Evolutionary conservation across 1,140 invertebrate genomes (phyloP), one percentile per base, ranked within the genome.

Genomic region (Trichonephila clavata): DNA sequence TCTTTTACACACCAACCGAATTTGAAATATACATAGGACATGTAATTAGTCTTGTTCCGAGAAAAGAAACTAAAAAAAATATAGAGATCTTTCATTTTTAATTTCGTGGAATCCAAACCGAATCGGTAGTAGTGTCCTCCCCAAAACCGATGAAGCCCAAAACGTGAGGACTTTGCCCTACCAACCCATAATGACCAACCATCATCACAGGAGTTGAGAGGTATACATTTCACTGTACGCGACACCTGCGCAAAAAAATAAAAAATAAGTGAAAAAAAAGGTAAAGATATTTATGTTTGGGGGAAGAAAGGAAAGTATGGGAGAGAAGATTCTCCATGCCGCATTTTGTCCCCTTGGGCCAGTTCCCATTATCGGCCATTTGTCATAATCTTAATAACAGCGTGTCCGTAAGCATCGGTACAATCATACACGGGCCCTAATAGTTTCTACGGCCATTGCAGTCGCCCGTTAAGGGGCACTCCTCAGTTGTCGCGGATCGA

Each of bases 341-440:
- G 86, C 63, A 80, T 32, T 80, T 39, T 63, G 57, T 91, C 71
- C 77, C 89, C 80, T 59, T 14, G 57, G 89, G 89, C 89, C 77
- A 50, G 57, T 91, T 83, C 89, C 89, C 80, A 91, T 91, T 91
- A 91, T 63, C 77, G 21, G 57, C 89, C 89, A 91, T 91, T 91
- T 91, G 90, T 91, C 90, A 91, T 91, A 59, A 39, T 39, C 80
- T 77, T 91, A 91, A 91, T 91, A 91, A 91, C 90, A 91, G 90
- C 90, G 90, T 91, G 90, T 91, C 90, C 90, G 80, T 83, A 91
- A 91, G 77, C 90, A 91, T 60, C 80, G 59, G 90, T 65, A 63
- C 90, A 61, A 91, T 83, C 90, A 83, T 83, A 63, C 24, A 27
- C 50, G 20, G 77, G 59, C 60, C 60, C 63, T 91, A 91, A 91